Base-by-base conservation (phyloP, 2,888 invertebrate species). In the Dasypogon diadema region DNA sequence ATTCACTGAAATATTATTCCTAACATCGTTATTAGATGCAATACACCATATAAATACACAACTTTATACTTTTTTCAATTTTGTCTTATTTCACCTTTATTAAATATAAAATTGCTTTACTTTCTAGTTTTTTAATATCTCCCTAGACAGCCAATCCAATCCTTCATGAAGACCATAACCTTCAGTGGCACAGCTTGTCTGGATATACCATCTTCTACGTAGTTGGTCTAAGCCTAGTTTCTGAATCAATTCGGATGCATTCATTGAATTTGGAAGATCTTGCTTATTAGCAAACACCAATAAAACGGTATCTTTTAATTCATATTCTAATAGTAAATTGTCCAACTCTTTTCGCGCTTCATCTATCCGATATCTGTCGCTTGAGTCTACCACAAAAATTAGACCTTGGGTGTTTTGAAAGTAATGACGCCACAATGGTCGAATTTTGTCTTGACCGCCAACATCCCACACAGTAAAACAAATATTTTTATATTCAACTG, bases 401-500 rank as follows among this genome's bases (percentile, higher is more conserved):
- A 83, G 48, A 2, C 81, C 84, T 24, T 78, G 77, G 0, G 82
- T 81, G 77, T 83, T 82, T 24, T 77, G 79, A 34, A 78, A 83
- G 56, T 83, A 84, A 75, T 83, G 81, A n/a, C 80, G 79, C 84
- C 84, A 84, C 77, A 84, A 77, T 2, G 79, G 75, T 0, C 84
- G 82, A 22, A 83, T 81, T 30, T 81, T 80, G 65, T 81, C 79
- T 60, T 83, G 83, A 0, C 83, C 84, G 16, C 83, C 83, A 75
- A 84, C 81, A 74, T 84, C 84, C 83, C 83, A 84, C 6, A 84
- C 81, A 0, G 83, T 83, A 54, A 84, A 81, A 2, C 80, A 80
- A 22, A 83, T 77, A n/a, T 83, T 83, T 63, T 82, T 83, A 55
- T 83, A 83, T 46, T 82, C 80, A 2, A 83, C 80, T 4, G 82